Conservation (phyloP, 1,140 invertebrate genomes). For the Bacillus rossius region DNA sequence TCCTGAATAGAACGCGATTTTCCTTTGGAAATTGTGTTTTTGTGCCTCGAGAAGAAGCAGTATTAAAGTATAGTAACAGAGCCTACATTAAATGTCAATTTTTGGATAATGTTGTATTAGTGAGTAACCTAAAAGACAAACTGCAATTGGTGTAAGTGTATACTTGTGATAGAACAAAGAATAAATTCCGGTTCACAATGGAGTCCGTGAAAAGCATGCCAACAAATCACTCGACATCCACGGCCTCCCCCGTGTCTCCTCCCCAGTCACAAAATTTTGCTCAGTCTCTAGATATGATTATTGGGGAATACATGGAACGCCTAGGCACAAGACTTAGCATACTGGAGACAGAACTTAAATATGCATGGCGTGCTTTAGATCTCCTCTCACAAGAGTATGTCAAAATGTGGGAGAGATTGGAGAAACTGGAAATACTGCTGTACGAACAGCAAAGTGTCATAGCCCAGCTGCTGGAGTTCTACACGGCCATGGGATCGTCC, state of each 20-base stretch:
- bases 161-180: too few relatives aligned
- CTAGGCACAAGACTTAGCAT: slow-evolving; percentile 77
- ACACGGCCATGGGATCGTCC: slow-evolving; percentile 43
- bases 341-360: slow-evolving; percentile 84
- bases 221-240: background rate
- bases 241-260: background rate
- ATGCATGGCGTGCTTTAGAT: slow-evolving; percentile 87
- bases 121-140: too few relatives aligned
- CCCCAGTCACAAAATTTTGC: slow-evolving; percentile 1
- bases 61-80: too few relatives aligned
- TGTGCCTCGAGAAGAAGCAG: too few relatives aligned
- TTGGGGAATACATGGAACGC: slow-evolving; percentile 85
- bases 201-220: slow-evolving; percentile 5
- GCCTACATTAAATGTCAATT: too few relatives aligned
- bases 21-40: too few relatives aligned
- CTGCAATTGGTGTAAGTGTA: too few relatives aligned
- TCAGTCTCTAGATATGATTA: slow-evolving; percentile 38
- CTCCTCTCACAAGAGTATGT: slow-evolving; percentile 87
- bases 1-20: too few relatives aligned
- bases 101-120: too few relatives aligned
- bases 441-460: slow-evolving; percentile 91
- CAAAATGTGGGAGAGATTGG: slow-evolving; percentile 89
- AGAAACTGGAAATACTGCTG: slow-evolving; percentile 83
- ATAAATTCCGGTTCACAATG: background rate
- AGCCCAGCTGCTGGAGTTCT: slow-evolving; percentile 77